Evolutionary conservation across 2,113 vertebrate species (phyloP), one percentile per base, ranked within the genome.

Genomic region (Astur gentilis): DNA sequence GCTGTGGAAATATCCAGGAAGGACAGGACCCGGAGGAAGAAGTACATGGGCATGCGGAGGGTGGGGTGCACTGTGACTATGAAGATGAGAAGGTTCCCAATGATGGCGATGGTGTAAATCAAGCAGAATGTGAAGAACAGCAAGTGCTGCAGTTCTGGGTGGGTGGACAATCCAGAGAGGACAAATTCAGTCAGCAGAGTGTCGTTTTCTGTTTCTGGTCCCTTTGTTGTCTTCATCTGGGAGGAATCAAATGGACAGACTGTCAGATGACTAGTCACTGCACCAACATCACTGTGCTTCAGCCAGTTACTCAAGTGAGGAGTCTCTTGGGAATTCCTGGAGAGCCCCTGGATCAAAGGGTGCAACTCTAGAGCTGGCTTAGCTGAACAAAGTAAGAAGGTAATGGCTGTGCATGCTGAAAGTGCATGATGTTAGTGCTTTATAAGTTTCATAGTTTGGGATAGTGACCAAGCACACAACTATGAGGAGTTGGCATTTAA

Each of bases 111-210:
- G 45, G 36, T 81, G 36, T 96, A 97, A 49, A 83, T 32, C 0
- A 82, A 57, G 57, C 90, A 92, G 76, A 96, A 69, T 3, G 23
- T 84, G 71, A 86, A 76, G 77, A 97, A 90, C 12, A 96, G 45
- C 44, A 93, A 6, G 16, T 36, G 42, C 64, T 78, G 67, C 22
- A 96, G 55, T n/a, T 78, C 44, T 70, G 94, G 71, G 32, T 9
- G n/a, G 44, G 34, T 76, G 83, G 85, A 71, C 25, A 95, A 62
- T 22, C 87, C 94, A n/a, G 92, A 86, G 40, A 97, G 84, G 49
- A 97, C n/a, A 54, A 97, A 96, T 10, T 65, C 21, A 6, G 45
- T 55, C 70, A 86, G 31, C 45, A 82, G 40, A 21, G 73, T 97
- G 42, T 79, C 45, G 31, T 96, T 97, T 62, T 57, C 81, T 83